Evolutionary conservation across 2,888 invertebrate species (phyloP).

Genomic region (Rhyacophila evoluta): DNA sequence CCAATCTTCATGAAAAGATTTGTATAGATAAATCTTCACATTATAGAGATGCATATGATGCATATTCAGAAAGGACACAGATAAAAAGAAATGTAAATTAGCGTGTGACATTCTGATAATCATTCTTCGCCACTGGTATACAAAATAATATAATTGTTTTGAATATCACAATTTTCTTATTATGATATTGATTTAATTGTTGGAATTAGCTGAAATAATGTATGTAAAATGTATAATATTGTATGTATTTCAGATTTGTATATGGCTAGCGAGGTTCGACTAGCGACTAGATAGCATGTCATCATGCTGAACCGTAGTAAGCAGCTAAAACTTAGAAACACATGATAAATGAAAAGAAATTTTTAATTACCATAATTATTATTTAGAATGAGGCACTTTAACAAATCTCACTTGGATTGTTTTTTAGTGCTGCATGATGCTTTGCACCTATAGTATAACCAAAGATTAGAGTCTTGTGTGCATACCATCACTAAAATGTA

Average conservation of each 20-base stretch:
- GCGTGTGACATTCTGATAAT: too few relatives aligned
- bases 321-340: slow-evolving; percentile 46
- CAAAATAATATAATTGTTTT: too few relatives aligned
- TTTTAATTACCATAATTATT: slow-evolving; percentile 33
- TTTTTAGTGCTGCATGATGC: neutral
- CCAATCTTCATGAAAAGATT: too few relatives aligned
- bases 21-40: too few relatives aligned
- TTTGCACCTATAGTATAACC: slow-evolving; percentile 15
- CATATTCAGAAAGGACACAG: too few relatives aligned
- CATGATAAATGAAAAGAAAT: slow-evolving; percentile 34
- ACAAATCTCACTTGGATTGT: neutral
- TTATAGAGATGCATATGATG: too few relatives aligned
- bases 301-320: slow-evolving; percentile 51
- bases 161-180: too few relatives aligned
- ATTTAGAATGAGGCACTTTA: slow-evolving; percentile 23
- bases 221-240: slow-evolving; percentile 39
- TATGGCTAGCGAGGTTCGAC: slow-evolving; percentile 53
- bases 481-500: too few relatives aligned
- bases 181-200: neutral
- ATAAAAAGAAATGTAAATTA: too few relatives aligned
- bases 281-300: slow-evolving; percentile 53
- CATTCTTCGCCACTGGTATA: too few relatives aligned
- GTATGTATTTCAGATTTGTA: slow-evolving; percentile 53
- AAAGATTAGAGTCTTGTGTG: too few relatives aligned
- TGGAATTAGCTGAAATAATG: neutral